Base-by-base conservation (phyloP, 1,140 invertebrate genomes). In the Drosophila willistoni region DNA sequence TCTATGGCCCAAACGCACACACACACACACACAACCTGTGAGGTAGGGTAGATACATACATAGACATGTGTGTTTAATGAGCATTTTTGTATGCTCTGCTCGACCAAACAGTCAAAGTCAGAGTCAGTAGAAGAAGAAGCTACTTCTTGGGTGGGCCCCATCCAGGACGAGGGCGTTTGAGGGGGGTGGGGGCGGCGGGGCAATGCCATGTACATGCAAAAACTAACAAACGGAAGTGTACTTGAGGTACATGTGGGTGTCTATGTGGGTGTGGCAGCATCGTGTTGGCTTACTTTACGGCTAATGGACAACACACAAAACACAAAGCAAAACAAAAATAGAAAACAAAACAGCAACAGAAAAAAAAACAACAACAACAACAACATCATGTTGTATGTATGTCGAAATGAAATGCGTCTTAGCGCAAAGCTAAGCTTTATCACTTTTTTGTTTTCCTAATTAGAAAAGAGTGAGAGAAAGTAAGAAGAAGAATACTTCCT, bases 81-180 rank as follows among this genome's bases (percentile, higher is more conserved):
- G 83, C 83, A 75, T 87, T 86, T 51, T 87, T 86, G 83, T 86
- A 86, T 86, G 83, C 83, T 72, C 64, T 79, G 74, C 79, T 83
- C 79, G 75, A 74, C 67, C 64, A 51, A 51, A 7, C 29, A 51
- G 44, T 51, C 44, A 51, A n/a, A 51, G 44, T 12, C 44, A 51
- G 17, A 47, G 14, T 12, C 14, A 44, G n/a, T 17, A 14, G n/a
- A 47, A 47, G 34, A 36, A 36, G 36, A 39, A 39, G 36, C 36
- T 51, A 55, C 74, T 66, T 68, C 77, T 81, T 85, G 81, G 81
- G 79, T 81, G 81, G 81, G 19, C 73, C 6, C 7, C 25, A 9
- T 25, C 22, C 17, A 25, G 55, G 55, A 57, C 6, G 5, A 3
- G 29, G 29, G 2, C 19, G 19, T n/a, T n/a, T n/a, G 25, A 22